phyloP scores from a whole-genome alignment of 23 tunicate genomes.

The Diplosoma virens region DNA sequence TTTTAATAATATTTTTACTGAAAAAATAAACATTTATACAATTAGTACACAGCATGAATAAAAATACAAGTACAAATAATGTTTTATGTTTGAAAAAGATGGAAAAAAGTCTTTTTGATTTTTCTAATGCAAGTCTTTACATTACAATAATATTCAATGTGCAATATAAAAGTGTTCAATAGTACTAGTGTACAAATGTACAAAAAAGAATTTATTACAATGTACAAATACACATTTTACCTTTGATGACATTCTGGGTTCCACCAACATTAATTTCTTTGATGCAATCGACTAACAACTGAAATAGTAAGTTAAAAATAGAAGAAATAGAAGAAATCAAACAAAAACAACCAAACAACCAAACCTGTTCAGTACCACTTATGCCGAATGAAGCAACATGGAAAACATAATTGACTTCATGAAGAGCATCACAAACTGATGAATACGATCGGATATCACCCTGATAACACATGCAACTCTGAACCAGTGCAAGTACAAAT shows the following conservation, averaged over 20 bases:
- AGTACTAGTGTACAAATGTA: too few relatives aligned
- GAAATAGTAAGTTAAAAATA: not conserved
- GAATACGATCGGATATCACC: constrained; percentile 66
- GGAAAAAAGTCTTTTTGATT: too few relatives aligned
- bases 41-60: too few relatives aligned
- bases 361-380: constrained; percentile 67
- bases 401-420: constrained; percentile 59
- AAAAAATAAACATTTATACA: too few relatives aligned
- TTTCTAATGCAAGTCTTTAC: too few relatives aligned
- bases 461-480: too few relatives aligned
- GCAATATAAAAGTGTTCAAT: too few relatives aligned
- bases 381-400: constrained; percentile 88
- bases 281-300: not conserved
- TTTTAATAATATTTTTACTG: too few relatives aligned
- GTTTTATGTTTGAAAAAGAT: too few relatives aligned
- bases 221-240: constrained; percentile 8
- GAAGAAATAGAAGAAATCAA: not conserved
- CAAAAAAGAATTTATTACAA: not conserved
- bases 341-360: not conserved
- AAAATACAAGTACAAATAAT: too few relatives aligned
- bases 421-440: constrained; percentile 35
- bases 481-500: too few relatives aligned
- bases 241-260: constrained; percentile 75
- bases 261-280: constrained; percentile 68
- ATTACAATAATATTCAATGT: too few relatives aligned